Evolutionary conservation across 2,113 vertebrate genomes (phyloP), one percentile per base, ranked within the genome.

Genomic region (Siphamia tubifer): DNA sequence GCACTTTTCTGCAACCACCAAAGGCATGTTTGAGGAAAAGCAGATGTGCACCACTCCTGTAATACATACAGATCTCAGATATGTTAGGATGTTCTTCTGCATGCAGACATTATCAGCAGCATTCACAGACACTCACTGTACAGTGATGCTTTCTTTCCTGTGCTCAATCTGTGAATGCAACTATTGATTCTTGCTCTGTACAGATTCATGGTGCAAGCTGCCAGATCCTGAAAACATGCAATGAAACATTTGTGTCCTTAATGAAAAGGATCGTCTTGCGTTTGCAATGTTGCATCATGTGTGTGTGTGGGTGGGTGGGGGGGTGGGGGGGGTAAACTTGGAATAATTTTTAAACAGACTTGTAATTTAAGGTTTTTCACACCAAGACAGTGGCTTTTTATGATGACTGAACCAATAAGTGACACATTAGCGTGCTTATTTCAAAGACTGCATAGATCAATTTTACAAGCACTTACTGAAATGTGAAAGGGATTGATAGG

Each of bases 1-100:
- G 74, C 71, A 74, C 39, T 81, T 81, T 66, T 68, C 34, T 61
- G 51, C 27, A 67, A 81, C 24, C 67, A 78, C 77, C 30, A 35
- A 35, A 25, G 68, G 68, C 54, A 38, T 34, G 35, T 51, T 67
- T 25, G 38, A 52, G 62, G 40, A 38, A 53, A 61, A 66, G 28
- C 43, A 52, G 58, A 38, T 4, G 1, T 23, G 49, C 47, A 38
- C 39, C 44, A 42, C 42, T 57, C 68, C 57, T 49, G 42, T 16
- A 30, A 36, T 16, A 23, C 24, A 28, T 15, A 43, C n/a, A 20
- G 24, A 44, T 32, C 23, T 48, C 57, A 54, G 10, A 53, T 27
- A 35, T 51, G 39, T 15, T 39, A 3, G 16, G 28, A 19, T 0
- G 1, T 64, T 21, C 12, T 40, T 55, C 38, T 38, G 35, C 36